Conservation (phyloP, 2,888 invertebrate species). For the Tribolium freemani region DNA sequence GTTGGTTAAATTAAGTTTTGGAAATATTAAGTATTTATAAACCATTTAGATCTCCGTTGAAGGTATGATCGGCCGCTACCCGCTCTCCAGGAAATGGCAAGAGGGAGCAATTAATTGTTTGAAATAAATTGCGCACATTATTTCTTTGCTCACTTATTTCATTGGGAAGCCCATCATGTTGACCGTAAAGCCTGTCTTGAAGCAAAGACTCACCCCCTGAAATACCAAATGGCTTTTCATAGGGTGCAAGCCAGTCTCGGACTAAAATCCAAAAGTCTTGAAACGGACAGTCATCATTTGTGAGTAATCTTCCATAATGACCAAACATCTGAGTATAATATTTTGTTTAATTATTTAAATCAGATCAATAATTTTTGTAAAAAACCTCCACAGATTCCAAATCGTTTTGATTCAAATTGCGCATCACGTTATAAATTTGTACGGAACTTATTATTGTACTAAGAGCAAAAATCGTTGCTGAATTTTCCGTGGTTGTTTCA, state of each 20-base stretch:
- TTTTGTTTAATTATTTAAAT: too few species aligned
- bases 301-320: neutral
- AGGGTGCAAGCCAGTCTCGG: neutral
- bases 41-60: neutral
- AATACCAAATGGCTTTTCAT: neutral
- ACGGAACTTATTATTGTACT: conserved; percentile 8
- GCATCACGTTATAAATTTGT: conserved; percentile 4
- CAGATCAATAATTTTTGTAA: too few species aligned
- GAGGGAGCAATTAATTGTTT: neutral
- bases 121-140: neutral
- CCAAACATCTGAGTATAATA: neutral
- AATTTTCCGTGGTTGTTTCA: neutral
- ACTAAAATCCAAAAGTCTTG: neutral
- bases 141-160: neutral
- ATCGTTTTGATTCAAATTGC: neutral
- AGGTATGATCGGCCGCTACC: neutral
- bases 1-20: too few species aligned
- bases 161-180: neutral
- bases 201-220: neutral
- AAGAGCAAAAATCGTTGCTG: neutral
- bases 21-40: neutral
- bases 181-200: neutral
- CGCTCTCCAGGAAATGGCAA: conserved; percentile 1
- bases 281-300: neutral
- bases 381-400: neutral